Percentiles rank a stretch among this genome's conserved stretches.
These are phyloP conservation scores for Drosophila paulistorum DNA, from an alignment of 1,140 invertebrate genomes.

Conservation along the genomic window DNA sequence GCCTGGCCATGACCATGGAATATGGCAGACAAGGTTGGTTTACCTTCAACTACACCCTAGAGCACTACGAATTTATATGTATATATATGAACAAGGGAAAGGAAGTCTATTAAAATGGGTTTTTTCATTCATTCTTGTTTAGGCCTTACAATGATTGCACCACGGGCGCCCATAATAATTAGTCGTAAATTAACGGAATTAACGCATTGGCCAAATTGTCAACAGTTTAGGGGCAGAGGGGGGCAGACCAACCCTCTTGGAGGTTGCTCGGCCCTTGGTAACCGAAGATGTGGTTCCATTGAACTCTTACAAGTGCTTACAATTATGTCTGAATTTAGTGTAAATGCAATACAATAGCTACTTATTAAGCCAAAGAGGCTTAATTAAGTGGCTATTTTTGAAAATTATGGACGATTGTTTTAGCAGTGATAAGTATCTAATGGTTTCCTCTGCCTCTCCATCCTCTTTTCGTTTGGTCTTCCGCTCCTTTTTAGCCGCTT, in stretches of 20 bases:
- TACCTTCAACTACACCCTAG: constrained; percentile 38
- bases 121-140: constrained; percentile 24
- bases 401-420: too few species aligned
- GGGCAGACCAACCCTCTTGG: too few species aligned
- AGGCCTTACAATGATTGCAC: constrained; percentile 66
- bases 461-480: too few species aligned
- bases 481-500: too few species aligned
- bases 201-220: constrained; percentile 71
- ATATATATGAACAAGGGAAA: neutral
- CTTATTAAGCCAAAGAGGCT: too few species aligned
- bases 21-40: constrained; percentile 24
- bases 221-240: constrained; percentile 23
- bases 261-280: neutral
- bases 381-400: too few species aligned
- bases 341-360: too few species aligned
- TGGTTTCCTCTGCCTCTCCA: too few species aligned
- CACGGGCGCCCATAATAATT: constrained; percentile 76
- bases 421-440: too few species aligned
- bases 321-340: too few species aligned
- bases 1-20: constrained; percentile 32
- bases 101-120: constrained; percentile 41
- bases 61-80: neutral
- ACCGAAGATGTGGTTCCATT: neutral
- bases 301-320: too few species aligned
- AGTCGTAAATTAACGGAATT: constrained; percentile 76